These are phyloP conservation scores for Bombycilla garrulus DNA, from an alignment of 2,113 vertebrate genomes.

Conservation along the genomic window DNA sequence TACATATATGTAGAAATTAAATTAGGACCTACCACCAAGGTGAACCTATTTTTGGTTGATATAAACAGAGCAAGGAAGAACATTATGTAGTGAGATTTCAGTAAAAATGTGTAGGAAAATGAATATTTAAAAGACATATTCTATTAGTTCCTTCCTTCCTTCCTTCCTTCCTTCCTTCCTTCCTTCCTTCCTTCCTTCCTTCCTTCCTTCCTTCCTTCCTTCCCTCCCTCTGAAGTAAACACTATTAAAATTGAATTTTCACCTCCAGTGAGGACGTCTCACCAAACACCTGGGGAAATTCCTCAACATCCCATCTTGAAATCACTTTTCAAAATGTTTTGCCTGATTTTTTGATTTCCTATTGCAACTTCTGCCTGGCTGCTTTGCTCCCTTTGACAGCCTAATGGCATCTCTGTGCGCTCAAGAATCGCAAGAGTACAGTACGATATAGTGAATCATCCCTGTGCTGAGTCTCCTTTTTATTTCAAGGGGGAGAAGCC, in stretches of 20 bases:
- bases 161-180: background rate
- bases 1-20: background rate
- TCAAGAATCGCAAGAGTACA: background rate
- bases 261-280: background rate
- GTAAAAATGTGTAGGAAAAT: background rate
- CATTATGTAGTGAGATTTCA: fast-evolving
- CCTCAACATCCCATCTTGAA: background rate
- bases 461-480: background rate
- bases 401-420: fast-evolving
- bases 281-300: background rate
- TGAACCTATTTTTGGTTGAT: background rate
- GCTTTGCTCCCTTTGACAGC: background rate
- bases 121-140: background rate
- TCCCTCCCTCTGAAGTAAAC: background rate
- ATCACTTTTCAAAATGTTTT: background rate
- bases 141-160: background rate
- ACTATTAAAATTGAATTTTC: background rate
- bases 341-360: background rate
- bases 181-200: background rate
- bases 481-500: background rate
- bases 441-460: background rate
- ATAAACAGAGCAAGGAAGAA: background rate
- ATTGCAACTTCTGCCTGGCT: background rate
- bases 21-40: background rate
- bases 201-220: background rate